Evolutionary conservation across 2,113 vertebrate genomes (phyloP).

Genomic region (Uropsilus gracilis): DNA sequence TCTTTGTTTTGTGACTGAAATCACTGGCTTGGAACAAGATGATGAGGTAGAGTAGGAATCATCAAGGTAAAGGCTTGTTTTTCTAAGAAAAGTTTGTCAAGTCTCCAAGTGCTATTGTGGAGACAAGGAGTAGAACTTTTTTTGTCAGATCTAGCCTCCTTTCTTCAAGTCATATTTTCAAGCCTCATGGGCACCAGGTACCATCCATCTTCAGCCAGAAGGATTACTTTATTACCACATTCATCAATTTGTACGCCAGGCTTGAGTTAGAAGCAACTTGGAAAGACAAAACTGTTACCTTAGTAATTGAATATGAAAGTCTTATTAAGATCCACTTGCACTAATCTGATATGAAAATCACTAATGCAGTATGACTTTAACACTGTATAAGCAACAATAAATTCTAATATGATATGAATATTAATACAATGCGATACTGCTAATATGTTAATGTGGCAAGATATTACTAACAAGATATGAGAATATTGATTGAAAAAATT

Average conservation of each 20-base stretch:
- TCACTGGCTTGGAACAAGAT: not conserved
- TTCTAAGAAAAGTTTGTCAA: not conserved
- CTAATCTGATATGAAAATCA: constrained; percentile 88
- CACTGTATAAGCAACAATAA: constrained; percentile 85
- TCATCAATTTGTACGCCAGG: constrained; percentile 82
- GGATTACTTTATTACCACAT: constrained; percentile 80
- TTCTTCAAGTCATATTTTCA: constrained; percentile 53
- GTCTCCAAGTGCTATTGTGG: not conserved
- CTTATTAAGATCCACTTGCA: constrained; percentile 84
- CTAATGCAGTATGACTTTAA: constrained; percentile 86
- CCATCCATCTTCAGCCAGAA: constrained; percentile 76
- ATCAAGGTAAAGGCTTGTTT: not conserved
- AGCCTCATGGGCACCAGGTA: constrained; percentile 41
- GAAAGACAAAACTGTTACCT: constrained; percentile 85
- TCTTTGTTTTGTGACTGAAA: not conserved
- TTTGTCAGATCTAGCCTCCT: not conserved
- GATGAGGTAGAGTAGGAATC: not conserved
- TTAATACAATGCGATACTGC: constrained; percentile 84
- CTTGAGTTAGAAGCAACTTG: constrained; percentile 80
- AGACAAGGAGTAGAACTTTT: not conserved
- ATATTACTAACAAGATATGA: constrained; percentile 85
- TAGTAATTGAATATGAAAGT: constrained; percentile 86
- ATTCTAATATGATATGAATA: constrained; percentile 85
- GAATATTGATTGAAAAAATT: constrained; percentile 70
- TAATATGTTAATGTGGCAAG: constrained; percentile 84